These are phyloP conservation scores for Spea multiplicata DNA, from an alignment of 2,113 vertebrate species.

Conservation along the genomic window DNA sequence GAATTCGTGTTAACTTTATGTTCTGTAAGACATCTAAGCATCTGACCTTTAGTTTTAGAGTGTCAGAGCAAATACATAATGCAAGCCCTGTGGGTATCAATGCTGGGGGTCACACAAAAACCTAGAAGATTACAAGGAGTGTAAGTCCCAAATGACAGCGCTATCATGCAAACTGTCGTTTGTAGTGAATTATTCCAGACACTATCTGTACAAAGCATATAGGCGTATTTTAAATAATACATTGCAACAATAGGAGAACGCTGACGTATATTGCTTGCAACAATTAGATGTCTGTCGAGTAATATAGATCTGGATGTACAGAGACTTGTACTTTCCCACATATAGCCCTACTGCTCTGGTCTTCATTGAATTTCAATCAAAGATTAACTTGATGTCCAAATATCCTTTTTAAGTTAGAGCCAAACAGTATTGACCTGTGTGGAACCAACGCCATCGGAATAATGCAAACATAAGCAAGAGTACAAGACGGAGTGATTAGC, in stretches of 20 bases:
- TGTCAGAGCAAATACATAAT: no score
- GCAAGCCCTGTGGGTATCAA: no score
- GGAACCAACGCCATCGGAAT: slow-evolving; percentile 31
- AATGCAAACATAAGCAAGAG: slow-evolving; percentile 30
- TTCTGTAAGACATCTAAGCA: no score
- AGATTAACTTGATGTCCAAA: slow-evolving; percentile 39
- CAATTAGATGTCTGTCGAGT: slow-evolving; percentile 37
- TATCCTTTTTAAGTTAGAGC: slow-evolving; percentile 35
- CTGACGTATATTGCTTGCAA: slow-evolving; percentile 29
- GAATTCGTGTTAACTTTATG: no score
- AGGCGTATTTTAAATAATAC: slow-evolving; percentile 16
- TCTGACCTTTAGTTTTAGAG: no score
- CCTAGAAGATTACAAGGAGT: no score
- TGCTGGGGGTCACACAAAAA: no score
- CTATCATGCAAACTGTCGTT: no score
- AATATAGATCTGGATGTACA: slow-evolving; percentile 34
- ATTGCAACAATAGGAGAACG: slow-evolving; percentile 21
- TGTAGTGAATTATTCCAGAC: no score
- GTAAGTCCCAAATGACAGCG: no score
- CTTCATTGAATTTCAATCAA: slow-evolving; percentile 42
- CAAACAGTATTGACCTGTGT: slow-evolving; percentile 35
- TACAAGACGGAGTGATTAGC: slow-evolving; percentile 4
- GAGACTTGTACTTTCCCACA: slow-evolving; percentile 36
- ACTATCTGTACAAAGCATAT: no score
- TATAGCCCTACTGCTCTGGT: slow-evolving; percentile 31